A percentile compares a stretch with the other conserved stretches of the same genome.
These are phyloP conservation scores for Calidris pygmaea DNA, from an alignment of 2,113 vertebrate genomes.

Conservation along the genomic window DNA sequence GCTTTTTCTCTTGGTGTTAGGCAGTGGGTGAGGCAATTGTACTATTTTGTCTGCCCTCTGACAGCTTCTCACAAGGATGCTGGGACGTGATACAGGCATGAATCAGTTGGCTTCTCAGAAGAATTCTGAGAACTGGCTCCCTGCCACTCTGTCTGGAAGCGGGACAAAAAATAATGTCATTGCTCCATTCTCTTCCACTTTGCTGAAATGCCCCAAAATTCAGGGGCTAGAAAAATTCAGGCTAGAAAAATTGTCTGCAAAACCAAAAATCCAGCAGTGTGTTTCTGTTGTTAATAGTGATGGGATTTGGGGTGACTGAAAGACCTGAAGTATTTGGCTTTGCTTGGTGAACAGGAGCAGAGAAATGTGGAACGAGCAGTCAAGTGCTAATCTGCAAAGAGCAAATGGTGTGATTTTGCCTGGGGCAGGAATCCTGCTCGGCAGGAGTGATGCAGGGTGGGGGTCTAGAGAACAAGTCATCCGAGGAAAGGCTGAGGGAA, in stretches of 20 bases:
- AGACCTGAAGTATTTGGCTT: background rate
- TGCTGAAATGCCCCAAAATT: background rate
- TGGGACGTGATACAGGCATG: background rate
- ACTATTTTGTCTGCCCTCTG: slow-evolving; percentile 25
- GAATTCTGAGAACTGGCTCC: slow-evolving; percentile 12
- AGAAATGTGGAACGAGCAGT: background rate
- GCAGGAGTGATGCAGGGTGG: background rate
- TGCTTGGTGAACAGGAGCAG: background rate
- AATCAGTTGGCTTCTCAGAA: slow-evolving; percentile 25
- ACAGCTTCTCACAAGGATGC: slow-evolving; percentile 22
- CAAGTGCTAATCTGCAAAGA: background rate
- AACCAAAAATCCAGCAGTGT: background rate
- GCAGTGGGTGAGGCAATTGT: background rate
- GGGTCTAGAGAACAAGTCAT: too few relatives aligned
- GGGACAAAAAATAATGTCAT: background rate
- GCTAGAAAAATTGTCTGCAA: background rate
- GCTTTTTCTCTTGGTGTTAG: background rate
- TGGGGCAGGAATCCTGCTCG: accelerated
- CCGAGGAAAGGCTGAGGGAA: too few relatives aligned
- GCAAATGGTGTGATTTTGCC: background rate
- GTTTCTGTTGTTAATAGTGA: background rate
- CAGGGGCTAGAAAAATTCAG: background rate
- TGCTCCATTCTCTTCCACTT: background rate
- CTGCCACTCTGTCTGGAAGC: slow-evolving; percentile 11
- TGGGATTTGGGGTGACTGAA: background rate